Evolutionary conservation across 2,797 vertebrate species (phyloP).

Genomic region (Peromyscus attwateri): DNA sequence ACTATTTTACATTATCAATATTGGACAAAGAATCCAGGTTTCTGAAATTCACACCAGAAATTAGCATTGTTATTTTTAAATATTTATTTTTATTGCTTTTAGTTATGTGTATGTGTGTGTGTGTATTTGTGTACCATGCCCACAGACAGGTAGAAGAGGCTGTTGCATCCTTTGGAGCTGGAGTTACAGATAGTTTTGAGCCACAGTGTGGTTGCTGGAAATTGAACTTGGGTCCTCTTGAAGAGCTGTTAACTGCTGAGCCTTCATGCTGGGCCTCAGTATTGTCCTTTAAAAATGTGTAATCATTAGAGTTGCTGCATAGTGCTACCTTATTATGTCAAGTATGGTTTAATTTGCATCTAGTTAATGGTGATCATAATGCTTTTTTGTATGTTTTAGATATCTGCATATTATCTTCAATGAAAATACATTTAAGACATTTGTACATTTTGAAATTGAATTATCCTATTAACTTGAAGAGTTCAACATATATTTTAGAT

Average conservation of each 20-base stretch:
- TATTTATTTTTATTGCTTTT: slow-evolving; percentile 9
- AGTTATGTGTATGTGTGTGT: background rate
- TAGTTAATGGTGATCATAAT: background rate
- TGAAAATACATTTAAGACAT: background rate
- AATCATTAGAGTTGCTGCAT: background rate
- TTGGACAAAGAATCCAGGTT: background rate
- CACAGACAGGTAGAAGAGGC: background rate
- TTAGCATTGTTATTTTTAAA: background rate
- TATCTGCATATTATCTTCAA: background rate
- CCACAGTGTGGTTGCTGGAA: background rate
- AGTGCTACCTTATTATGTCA: background rate
- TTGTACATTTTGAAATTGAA: background rate
- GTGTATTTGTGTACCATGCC: background rate
- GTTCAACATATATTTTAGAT: background rate
- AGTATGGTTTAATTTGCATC: background rate
- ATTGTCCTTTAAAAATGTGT: background rate
- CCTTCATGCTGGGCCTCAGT: too few relatives aligned
- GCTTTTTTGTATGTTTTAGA: background rate
- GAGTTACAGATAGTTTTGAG: background rate
- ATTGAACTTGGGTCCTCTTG: background rate
- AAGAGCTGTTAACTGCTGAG: background rate
- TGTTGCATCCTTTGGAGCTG: background rate
- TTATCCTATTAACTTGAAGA: background rate
- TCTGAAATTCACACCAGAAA: background rate
- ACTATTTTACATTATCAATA: background rate